A percentile compares a stretch with the other conserved stretches of the same genome.
Conservation (phyloP, 2,797 vertebrate species). For the Gorsachius magnificus region DNA sequence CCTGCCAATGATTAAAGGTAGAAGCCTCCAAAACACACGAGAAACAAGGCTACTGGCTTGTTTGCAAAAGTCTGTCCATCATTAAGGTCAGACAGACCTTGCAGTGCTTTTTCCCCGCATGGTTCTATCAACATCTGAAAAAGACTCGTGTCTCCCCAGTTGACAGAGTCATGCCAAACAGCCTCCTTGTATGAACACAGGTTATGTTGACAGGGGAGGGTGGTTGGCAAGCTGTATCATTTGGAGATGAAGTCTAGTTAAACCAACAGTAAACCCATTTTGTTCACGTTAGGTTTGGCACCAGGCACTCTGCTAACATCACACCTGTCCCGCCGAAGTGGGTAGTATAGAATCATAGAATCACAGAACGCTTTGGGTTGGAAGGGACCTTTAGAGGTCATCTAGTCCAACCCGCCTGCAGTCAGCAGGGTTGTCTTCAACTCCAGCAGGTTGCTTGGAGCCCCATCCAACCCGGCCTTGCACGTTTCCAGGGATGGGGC, state of each 20-base stretch:
- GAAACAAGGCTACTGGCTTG: constrained; percentile 14
- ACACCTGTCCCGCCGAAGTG: background rate
- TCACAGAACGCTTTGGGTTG: no score
- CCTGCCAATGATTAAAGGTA: constrained; percentile 29
- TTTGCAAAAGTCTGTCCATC: background rate
- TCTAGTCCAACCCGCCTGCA: no score
- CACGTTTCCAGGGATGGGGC: no score
- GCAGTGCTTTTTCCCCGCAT: background rate
- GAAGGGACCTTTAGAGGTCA: no score
- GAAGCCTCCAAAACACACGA: background rate
- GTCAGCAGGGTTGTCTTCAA: no score
- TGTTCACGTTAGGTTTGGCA: constrained; percentile 25
- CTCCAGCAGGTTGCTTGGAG: no score
- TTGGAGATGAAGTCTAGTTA: constrained; percentile 27
- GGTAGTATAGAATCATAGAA: background rate
- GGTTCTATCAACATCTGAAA: background rate
- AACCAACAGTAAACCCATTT: background rate
- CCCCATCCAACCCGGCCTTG: no score
- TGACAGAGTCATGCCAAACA: background rate
- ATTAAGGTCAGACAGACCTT: constrained; percentile 6
- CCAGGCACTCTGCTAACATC: constrained; percentile 13
- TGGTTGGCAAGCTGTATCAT: background rate
- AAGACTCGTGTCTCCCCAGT: background rate
- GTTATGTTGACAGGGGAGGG: background rate
- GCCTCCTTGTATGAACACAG: background rate